phyloP scores from a whole-genome alignment of 2,888 invertebrate genomes.

The Frankliniella intonsa region DNA sequence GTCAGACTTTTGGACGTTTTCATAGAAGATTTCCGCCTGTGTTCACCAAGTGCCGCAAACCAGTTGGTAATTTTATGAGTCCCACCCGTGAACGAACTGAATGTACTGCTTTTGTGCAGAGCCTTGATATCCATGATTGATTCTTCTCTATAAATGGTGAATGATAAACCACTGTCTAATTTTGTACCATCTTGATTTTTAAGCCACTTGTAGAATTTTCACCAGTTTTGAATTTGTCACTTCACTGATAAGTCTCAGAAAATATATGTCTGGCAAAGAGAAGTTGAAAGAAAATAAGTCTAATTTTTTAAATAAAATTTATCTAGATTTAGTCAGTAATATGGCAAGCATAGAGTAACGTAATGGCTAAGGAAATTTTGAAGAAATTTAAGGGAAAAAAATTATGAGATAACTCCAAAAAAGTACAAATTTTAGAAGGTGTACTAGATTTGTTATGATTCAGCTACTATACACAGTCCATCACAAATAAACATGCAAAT shows the following conservation, averaged over 20 bases:
- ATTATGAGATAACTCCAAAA: background rate
- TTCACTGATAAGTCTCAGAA: background rate
- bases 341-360: too few relatives aligned
- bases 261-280: background rate
- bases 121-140: slow-evolving; percentile 45
- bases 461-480: background rate
- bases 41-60: slow-evolving; percentile 46
- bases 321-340: too few relatives aligned
- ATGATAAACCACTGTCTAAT: background rate
- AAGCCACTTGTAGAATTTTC: too few relatives aligned
- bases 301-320: too few relatives aligned
- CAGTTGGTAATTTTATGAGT: slow-evolving; percentile 47
- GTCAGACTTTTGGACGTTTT: slow-evolving; percentile 44
- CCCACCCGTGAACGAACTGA: slow-evolving; percentile 45
- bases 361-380: background rate
- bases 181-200: background rate
- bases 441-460: too few relatives aligned
- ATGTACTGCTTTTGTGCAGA: slow-evolving; percentile 47
- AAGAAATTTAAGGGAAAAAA: background rate
- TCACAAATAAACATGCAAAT: background rate
- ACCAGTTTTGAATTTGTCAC: too few relatives aligned
- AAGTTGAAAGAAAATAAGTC: background rate
- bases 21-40: slow-evolving; percentile 43
- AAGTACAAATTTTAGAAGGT: background rate
- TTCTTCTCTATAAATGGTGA: background rate